Percentiles rank a stretch among this genome's conserved stretches.
Evolutionary conservation across 1,140 invertebrate species (phyloP).

Genomic region (Zeugodacus cucurbitae): DNA sequence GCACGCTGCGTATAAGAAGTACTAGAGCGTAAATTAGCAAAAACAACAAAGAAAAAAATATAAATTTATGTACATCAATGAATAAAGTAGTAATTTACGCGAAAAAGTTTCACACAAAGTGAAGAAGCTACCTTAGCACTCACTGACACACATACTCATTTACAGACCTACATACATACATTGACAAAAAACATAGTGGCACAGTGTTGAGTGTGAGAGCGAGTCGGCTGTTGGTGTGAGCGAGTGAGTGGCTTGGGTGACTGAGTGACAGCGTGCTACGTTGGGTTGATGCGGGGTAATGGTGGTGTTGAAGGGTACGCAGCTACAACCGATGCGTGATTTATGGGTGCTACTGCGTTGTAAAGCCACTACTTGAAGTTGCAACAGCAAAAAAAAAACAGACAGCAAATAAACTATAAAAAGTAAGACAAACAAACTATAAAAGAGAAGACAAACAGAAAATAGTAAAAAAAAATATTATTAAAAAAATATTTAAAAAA

Average conservation of each 20-base stretch:
- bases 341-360: not conserved
- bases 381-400: not conserved
- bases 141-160: not conserved
- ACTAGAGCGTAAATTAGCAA: not conserved
- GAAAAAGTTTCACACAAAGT: not conserved
- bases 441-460: not conserved
- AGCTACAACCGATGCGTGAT: slow-evolving; percentile 22
- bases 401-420: not conserved
- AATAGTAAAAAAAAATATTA: too few relatives aligned
- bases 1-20: too few relatives aligned
- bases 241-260: not conserved
- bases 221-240: not conserved
- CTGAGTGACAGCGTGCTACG: not conserved
- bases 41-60: not conserved
- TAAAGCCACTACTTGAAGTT: slow-evolving; percentile 2
- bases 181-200: not conserved
- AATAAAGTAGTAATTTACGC: slow-evolving; percentile 2
- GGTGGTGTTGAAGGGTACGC: not conserved
- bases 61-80: not conserved
- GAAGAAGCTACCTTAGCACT: not conserved
- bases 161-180: not conserved
- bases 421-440: not conserved
- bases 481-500: not conserved
- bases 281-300: too few relatives aligned
- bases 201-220: not conserved